A percentile compares a stretch with the other conserved stretches of the same genome.
These are phyloP conservation scores for Luperina nickerlii DNA, from an alignment of 2,888 invertebrate species.

Conservation along the genomic window DNA sequence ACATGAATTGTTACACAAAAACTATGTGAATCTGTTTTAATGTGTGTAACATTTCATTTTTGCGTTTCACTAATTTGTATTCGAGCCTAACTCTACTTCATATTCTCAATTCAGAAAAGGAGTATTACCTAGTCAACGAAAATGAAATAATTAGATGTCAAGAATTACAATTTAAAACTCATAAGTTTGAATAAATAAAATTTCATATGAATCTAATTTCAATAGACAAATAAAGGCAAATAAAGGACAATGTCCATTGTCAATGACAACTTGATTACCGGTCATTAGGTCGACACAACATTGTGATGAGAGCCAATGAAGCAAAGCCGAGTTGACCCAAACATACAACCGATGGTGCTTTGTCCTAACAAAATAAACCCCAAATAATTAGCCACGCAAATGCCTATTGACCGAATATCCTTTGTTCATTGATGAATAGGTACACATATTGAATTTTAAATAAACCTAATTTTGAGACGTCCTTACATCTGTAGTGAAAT, in stretches of 20 bases:
- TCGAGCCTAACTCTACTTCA: background rate
- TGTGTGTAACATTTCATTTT: background rate
- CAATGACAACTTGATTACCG: slow-evolving; percentile 37
- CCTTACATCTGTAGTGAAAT: background rate
- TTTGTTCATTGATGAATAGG: slow-evolving; percentile 32
- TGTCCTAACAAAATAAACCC: slow-evolving; percentile 88
- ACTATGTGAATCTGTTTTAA: background rate
- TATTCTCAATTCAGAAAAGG: background rate
- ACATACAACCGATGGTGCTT: slow-evolving; percentile 74
- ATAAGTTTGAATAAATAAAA: background rate
- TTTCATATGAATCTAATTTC: background rate
- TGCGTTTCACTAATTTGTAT: background rate
- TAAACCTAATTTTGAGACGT: background rate
- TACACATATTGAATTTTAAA: background rate
- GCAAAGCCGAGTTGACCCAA: slow-evolving; percentile 80
- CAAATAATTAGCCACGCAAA: slow-evolving; percentile 81
- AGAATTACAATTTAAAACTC: background rate
- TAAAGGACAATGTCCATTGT: slow-evolving; percentile 15
- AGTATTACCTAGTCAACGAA: background rate
- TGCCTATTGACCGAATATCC: slow-evolving; percentile 47
- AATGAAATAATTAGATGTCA: background rate
- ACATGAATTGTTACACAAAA: background rate
- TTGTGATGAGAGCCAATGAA: slow-evolving; percentile 74
- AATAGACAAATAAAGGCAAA: background rate
- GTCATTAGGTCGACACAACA: slow-evolving; percentile 65